These are phyloP conservation scores for Mythimna impura DNA, from an alignment of 2,888 invertebrate genomes.

Conservation along the genomic window DNA sequence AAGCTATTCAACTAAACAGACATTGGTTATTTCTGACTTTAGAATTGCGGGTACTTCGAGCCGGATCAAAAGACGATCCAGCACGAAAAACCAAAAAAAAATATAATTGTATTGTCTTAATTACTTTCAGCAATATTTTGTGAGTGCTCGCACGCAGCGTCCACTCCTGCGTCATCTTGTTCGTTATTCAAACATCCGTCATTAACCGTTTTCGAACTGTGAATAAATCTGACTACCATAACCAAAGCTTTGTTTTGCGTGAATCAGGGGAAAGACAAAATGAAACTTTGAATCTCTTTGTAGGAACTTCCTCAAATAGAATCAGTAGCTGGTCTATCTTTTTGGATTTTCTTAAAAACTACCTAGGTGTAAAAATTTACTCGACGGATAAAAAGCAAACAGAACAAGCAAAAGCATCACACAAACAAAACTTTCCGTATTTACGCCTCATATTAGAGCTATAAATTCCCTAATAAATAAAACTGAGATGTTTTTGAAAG, in stretches of 20 bases:
- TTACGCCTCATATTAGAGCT: constrained; percentile 40
- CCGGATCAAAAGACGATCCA: not conserved
- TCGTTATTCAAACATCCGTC: constrained; percentile 45
- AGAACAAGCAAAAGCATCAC: not conserved
- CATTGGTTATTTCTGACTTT: not conserved
- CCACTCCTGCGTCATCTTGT: constrained; percentile 25
- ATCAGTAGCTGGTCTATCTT: too few species aligned
- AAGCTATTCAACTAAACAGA: not conserved
- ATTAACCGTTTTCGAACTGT: constrained; percentile 31
- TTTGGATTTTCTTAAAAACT: too few species aligned
- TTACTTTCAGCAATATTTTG: constrained; percentile 6
- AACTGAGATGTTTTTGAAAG: constrained; percentile 70
- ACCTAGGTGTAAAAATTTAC: not conserved
- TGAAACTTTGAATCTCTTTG: not conserved
- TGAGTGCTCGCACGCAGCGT: not conserved
- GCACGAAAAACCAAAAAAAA: not conserved
- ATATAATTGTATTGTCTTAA: not conserved
- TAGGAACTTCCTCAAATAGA: not conserved
- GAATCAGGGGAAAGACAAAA: constrained; percentile 48
- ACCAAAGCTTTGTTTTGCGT: constrained; percentile 54
- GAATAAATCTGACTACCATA: constrained; percentile 32
- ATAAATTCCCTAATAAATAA: constrained; percentile 72
- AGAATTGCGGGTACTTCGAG: not conserved
- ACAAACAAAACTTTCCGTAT: constrained; percentile 65
- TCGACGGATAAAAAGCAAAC: not conserved